Evolutionary conservation across 2,888 invertebrate genomes (phyloP), one percentile per base, ranked within the genome.

Genomic region (Patella ulyssiponensis): DNA sequence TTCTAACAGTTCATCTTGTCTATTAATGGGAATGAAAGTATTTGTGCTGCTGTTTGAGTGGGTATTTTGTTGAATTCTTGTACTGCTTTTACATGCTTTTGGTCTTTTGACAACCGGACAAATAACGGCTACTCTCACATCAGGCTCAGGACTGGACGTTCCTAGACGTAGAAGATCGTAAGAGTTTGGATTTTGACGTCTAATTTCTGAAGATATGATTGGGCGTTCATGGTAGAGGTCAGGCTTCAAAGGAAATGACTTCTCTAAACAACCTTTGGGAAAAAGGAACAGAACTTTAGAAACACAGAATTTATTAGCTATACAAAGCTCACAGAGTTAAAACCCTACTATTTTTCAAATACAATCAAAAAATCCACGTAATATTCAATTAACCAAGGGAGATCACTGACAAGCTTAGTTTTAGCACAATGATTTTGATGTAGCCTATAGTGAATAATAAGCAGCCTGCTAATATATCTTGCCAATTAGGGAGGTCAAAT

Each of bases 101-200:
- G 20, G 15, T 20, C 20, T 64, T 64, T 64, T 11, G 64, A 64
- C 44, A 23, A 64, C 20, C 14, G 64, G 64, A 14, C 64, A 64
- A 14, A 64, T 23, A 64, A 64, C 64, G 23, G 64, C 64, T 64
- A 64, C 23, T 23, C 14, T 64, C 3, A 23, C 20, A 64, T 23
- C 20, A 64, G 64, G 23, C 23, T 64, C 64, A 44, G 44, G 44
- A 23, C 64, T 64, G 9, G 64, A 23, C 12, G 87, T 87, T 33
- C 86, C 87, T 33, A 81, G 56, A n/a, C 71, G 76, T 3, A 87
- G 79, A 14, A 86, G 77, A 53, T 85, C 85, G 52, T 79, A 44
- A 20, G 84, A 79, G 27, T 84, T 81, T 33, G 84, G 84, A 44
- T 81, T 80, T 71, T 80, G 79, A 78, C 80, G 83, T 74, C 76